These are phyloP conservation scores for Amphiura filiformis DNA, from an alignment of 35 echinoderm and acorn worm genomes.

Conservation along the genomic window DNA sequence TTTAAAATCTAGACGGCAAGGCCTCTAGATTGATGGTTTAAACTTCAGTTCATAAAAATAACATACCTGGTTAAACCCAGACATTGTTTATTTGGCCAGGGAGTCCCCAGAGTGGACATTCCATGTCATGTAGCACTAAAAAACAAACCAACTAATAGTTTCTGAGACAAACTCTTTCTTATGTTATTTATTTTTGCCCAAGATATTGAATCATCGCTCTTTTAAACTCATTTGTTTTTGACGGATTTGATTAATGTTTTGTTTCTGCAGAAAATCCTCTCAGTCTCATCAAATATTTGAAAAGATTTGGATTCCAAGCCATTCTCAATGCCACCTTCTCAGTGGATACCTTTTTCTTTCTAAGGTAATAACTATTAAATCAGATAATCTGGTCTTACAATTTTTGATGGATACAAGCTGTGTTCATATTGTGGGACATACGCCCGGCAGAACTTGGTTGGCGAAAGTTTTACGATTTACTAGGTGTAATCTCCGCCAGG, in stretches of 20 bases:
- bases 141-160: no score
- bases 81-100: no score
- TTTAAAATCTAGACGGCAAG: no score
- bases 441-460: no score
- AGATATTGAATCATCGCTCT: background rate
- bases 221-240: background rate
- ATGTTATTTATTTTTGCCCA: background rate
- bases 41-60: no score
- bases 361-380: slow-evolving; percentile 25
- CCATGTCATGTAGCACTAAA: no score
- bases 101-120: no score
- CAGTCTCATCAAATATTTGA: background rate
- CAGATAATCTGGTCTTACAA: background rate
- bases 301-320: slow-evolving; percentile 31
- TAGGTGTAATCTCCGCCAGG: background rate
- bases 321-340: slow-evolving; percentile 37
- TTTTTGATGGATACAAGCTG: background rate
- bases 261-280: slow-evolving; percentile 24
- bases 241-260: background rate
- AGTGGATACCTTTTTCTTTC: slow-evolving; percentile 62
- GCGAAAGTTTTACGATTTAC: background rate
- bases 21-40: no score
- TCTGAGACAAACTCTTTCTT: background rate
- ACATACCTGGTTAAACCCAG: no score
- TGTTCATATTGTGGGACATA: no score